A percentile compares a stretch with the other conserved stretches of the same genome.
These are phyloP conservation scores for Seriola quinqueradiata DNA, from an alignment of 2,113 vertebrate genomes.

Conservation along the genomic window DNA sequence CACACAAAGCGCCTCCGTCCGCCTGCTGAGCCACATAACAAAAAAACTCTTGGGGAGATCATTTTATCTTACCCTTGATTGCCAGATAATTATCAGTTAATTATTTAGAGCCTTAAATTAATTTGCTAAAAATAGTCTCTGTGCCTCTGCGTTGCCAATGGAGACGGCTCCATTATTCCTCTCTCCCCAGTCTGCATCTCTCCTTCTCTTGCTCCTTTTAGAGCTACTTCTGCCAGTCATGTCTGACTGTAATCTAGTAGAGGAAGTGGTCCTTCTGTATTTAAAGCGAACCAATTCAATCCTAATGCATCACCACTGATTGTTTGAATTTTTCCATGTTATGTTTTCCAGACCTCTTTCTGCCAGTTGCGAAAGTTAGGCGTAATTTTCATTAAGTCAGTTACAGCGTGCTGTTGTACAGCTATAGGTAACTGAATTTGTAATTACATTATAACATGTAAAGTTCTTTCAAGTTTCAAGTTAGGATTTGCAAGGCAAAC, in stretches of 20 bases:
- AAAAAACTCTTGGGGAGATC: conserved; percentile 78
- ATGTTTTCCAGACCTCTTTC: conserved; percentile 20
- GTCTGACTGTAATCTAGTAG: conserved; percentile 74
- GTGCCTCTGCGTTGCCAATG: conserved; percentile 77
- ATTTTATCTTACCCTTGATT: conserved; percentile 87
- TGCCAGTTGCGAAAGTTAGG: conserved; percentile 13
- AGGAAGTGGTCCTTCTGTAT: conserved; percentile 52
- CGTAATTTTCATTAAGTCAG: conserved; percentile 3
- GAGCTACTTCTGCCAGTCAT: conserved; percentile 68
- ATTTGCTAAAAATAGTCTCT: conserved; percentile 87
- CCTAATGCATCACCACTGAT: conserved; percentile 32
- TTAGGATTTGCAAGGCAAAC: not conserved
- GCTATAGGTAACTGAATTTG: not conserved
- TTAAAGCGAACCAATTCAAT: conserved; percentile 48
- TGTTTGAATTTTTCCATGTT: conserved; percentile 32
- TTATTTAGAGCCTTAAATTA: conserved; percentile 89
- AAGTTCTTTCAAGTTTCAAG: not conserved
- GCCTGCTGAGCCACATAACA: conserved; percentile 69
- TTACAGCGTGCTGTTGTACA: not conserved
- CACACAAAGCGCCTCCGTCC: conserved; percentile 66
- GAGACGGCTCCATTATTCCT: conserved; percentile 80
- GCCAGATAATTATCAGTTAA: conserved; percentile 90
- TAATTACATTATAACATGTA: not conserved
- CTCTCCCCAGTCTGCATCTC: conserved; percentile 29
- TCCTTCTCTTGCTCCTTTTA: conserved; percentile 22